These are phyloP conservation scores for Tetranychus truncatus DNA, from an alignment of 2,888 invertebrate species.

Conservation along the genomic window DNA sequence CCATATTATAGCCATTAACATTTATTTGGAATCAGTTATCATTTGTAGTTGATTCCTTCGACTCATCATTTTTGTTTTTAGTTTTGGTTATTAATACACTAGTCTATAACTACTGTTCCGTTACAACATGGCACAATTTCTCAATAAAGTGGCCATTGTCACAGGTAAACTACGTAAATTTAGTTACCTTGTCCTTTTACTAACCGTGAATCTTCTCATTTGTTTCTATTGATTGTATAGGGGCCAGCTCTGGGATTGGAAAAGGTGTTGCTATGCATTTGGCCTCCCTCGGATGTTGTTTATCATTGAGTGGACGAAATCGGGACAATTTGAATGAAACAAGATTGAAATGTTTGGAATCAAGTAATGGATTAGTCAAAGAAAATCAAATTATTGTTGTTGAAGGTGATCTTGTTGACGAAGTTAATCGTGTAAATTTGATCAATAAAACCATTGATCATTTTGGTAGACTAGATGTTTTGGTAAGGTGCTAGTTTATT, in stretches of 20 bases:
- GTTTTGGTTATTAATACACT: no score
- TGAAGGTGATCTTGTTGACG: conserved; percentile 39
- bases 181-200: conserved; percentile 32
- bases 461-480: conserved; percentile 51
- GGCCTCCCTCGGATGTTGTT: conserved; percentile 51
- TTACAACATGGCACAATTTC: not conserved
- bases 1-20: no score
- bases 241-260: conserved; percentile 70
- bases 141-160: conserved; percentile 1
- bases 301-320: conserved; percentile 55
- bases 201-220: not conserved
- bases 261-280: conserved; percentile 59
- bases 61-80: no score
- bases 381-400: conserved; percentile 28
- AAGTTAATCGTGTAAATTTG: conserved; percentile 50
- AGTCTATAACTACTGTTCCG: no score
- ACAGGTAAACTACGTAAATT: conserved; percentile 31
- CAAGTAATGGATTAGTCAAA: not conserved
- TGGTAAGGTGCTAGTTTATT: conserved; percentile 15
- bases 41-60: no score
- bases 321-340: conserved; percentile 43
- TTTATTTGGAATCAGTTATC: no score
- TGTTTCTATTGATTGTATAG: conserved; percentile 36
- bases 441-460: conserved; percentile 51
- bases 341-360: not conserved